A percentile compares a stretch with the other conserved stretches of the same genome.
Evolutionary conservation across 30 jellyfish, hydroid and myxozoan species (phyloP).

Genomic region (Kudoa iwatai): DNA sequence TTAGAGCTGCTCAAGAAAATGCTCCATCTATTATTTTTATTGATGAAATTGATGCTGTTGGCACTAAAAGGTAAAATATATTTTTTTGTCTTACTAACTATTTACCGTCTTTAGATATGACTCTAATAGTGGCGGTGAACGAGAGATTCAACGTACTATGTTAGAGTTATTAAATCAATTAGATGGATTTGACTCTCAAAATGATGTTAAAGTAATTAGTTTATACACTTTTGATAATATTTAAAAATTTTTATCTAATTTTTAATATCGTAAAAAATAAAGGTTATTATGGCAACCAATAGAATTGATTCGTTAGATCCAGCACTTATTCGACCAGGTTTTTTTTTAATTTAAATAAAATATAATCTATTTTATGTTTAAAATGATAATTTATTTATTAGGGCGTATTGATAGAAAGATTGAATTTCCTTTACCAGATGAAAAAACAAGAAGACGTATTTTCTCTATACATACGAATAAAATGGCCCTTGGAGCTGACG

Average conservation of each 20-base stretch:
- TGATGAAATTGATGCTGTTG: conserved; percentile 91
- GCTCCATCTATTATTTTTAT: conserved; percentile 85
- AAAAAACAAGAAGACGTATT: conserved; percentile 50
- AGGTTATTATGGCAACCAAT: conserved; percentile 95
- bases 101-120: no score
- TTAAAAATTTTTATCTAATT: no score
- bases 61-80: conserved; percentile 97
- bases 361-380: no score
- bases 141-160: conserved; percentile 93
- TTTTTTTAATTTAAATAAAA: no score
- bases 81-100: no score
- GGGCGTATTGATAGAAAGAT: conserved; percentile 82
- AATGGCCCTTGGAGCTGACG: conserved; percentile 64
- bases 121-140: conserved; percentile 93
- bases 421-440: conserved; percentile 85
- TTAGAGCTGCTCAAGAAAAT: conserved; percentile 86
- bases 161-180: no score
- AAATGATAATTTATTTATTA: no score
- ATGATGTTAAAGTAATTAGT: conserved; percentile 74
- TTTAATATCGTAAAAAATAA: no score
- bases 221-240: no score
- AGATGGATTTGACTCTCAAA: conserved; percentile 80
- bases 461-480: conserved; percentile 51
- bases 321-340: conserved; percentile 93
- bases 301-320: conserved; percentile 89